These are phyloP conservation scores for Dynastes hyllus DNA, from an alignment of 2,888 invertebrate species.

Conservation along the genomic window DNA sequence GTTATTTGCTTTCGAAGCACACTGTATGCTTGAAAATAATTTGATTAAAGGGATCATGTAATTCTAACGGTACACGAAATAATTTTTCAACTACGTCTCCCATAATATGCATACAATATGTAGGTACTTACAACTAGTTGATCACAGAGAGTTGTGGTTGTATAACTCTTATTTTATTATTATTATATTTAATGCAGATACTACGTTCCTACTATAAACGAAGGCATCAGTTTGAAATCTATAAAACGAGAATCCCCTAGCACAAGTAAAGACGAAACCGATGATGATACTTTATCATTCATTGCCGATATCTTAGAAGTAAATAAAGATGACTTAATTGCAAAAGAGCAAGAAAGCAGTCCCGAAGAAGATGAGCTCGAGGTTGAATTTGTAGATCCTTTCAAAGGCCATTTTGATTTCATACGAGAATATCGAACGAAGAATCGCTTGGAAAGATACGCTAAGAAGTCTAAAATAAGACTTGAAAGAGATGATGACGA, in stretches of 20 bases:
- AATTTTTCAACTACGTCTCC: too few relatives aligned
- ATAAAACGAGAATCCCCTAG: neutral
- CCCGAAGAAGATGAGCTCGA: constrained; percentile 3
- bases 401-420: constrained; percentile 45
- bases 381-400: constrained; percentile 7
- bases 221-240: neutral
- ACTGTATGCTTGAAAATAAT: too few relatives aligned
- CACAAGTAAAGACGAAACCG: constrained; percentile 38
- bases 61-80: too few relatives aligned
- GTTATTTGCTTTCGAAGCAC: too few relatives aligned
- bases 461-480: neutral
- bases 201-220: constrained; percentile 14
- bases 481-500: neutral
- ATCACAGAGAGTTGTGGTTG: too few relatives aligned
- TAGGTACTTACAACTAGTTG: too few relatives aligned
- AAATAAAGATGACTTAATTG: constrained; percentile 42
- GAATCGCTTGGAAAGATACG: constrained; percentile 51
- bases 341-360: neutral
- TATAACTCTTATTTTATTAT: too few relatives aligned
- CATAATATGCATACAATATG: too few relatives aligned
- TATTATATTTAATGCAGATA: constrained; percentile 34
- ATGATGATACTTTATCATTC: constrained; percentile 53
- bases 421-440: constrained; percentile 41
- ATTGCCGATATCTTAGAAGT: constrained; percentile 54
- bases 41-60: too few relatives aligned